Base-by-base conservation (phyloP, 30 jellyfish, hydroid and myxozoan species). In the Mastigias papua region DNA sequence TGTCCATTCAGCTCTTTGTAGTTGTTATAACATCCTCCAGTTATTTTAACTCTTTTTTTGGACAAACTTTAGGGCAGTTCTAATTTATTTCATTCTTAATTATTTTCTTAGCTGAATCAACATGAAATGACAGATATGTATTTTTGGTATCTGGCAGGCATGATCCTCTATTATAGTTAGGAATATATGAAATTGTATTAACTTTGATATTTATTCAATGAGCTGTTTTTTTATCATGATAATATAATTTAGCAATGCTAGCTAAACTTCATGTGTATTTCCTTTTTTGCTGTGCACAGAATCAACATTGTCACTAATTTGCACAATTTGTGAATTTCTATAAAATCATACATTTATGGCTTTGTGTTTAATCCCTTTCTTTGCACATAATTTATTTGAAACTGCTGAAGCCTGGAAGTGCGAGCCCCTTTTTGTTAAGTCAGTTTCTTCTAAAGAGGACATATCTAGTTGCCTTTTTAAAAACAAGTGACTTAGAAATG, bases 41-140 rank as follows among this genome's bases (percentile, higher is more conserved):
- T 54, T 54, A 5, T 54, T 3, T 11, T 54, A 54, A 10, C 17
- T 19, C 27, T 54, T 54, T 54, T 10, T 54, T 5, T 54, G 17
- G 17, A 5, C 17, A 19, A 42, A 4, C 54, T 42, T 42, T 42
- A 4, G 54, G 54, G 13, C 13, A 42, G 13, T 42, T 42, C 7
- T 42, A 42, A 42, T 42, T 42, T 15, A 42, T 4, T 10, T 25
- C 17, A 5, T 69, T 27, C 30, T 2, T 69, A 22, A 30, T 4
- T 30, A 10, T 28, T 9, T 20, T 34, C 61, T 28, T 34, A 69
- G 81, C 57, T 69, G 81, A 69, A 32, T 69, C 81, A 69, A 69
- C 54, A 23, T 69, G 81, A 69, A 22, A 69, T 34, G 57, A 13
- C 29, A 20, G 67, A 54, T 54, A 25, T 42, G 54, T 42, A 42